These are phyloP conservation scores for Papio anubis DNA, from an alignment of 2,113 vertebrate species.

Conservation along the genomic window DNA sequence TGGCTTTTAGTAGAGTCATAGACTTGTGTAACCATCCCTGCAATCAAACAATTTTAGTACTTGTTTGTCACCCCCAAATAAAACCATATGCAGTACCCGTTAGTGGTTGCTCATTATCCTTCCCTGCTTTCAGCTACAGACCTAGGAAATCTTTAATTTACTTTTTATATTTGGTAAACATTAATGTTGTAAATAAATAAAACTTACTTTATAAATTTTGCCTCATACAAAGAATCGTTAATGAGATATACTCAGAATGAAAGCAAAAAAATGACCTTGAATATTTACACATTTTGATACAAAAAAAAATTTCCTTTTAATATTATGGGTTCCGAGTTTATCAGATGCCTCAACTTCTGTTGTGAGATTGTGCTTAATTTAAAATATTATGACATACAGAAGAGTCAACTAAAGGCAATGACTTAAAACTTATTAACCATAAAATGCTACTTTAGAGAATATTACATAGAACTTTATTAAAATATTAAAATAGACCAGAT, in stretches of 20 bases:
- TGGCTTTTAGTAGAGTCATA: neutral
- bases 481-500: neutral
- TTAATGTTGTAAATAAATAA: neutral
- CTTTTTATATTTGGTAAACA: neutral
- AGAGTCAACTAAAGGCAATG: neutral
- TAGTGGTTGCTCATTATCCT: neutral
- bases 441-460: neutral
- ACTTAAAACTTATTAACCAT: neutral
- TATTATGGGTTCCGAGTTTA: neutral
- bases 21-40: neutral
- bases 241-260: neutral
- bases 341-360: neutral
- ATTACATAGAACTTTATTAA: neutral
- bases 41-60: neutral
- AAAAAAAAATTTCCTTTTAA: neutral
- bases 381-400: neutral
- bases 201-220: neutral
- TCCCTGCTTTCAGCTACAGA: neutral
- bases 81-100: neutral
- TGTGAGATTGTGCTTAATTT: neutral
- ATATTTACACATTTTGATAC: neutral
- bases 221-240: neutral
- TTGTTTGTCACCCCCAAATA: neutral
- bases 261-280: neutral
- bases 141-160: neutral